phyloP scores from a whole-genome alignment of 2,797 vertebrate species.

The Meda fulgida region DNA sequence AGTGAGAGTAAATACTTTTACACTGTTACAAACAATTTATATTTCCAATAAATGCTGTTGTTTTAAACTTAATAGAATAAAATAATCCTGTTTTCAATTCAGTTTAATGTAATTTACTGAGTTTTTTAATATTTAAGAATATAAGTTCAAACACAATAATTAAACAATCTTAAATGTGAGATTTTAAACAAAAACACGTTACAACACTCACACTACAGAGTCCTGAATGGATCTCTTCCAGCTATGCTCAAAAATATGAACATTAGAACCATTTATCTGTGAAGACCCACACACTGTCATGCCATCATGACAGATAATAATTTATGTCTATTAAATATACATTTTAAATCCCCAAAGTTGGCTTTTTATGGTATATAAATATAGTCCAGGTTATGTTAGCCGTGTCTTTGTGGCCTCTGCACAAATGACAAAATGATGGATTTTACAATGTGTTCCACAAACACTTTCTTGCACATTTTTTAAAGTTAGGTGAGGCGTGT shows the following conservation, averaged over 20 bases:
- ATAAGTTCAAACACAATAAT: neutral
- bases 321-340: slow-evolving; percentile 14
- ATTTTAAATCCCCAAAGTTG: slow-evolving; percentile 2
- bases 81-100: too few species aligned
- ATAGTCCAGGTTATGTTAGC: slow-evolving; percentile 8
- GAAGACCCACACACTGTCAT: slow-evolving; percentile 18
- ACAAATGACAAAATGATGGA: slow-evolving; percentile 1
- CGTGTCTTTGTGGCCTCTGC: neutral
- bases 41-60: neutral
- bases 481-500: slow-evolving; percentile 43
- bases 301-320: neutral
- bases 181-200: neutral
- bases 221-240: neutral
- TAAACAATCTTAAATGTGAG: neutral
- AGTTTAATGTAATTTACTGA: too few species aligned
- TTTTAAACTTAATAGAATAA: too few species aligned
- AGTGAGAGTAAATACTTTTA: neutral
- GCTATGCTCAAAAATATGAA: neutral
- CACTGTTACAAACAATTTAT: neutral
- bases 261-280: slow-evolving; percentile 16
- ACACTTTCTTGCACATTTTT: slow-evolving; percentile 33
- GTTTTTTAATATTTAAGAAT: neutral
- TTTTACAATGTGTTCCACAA: slow-evolving; percentile 38
- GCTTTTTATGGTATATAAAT: slow-evolving; percentile 11
- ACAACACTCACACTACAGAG: neutral